Evolutionary conservation across 2,797 vertebrate genomes (phyloP).

Genomic region (Oreonectes daqikongensis): DNA sequence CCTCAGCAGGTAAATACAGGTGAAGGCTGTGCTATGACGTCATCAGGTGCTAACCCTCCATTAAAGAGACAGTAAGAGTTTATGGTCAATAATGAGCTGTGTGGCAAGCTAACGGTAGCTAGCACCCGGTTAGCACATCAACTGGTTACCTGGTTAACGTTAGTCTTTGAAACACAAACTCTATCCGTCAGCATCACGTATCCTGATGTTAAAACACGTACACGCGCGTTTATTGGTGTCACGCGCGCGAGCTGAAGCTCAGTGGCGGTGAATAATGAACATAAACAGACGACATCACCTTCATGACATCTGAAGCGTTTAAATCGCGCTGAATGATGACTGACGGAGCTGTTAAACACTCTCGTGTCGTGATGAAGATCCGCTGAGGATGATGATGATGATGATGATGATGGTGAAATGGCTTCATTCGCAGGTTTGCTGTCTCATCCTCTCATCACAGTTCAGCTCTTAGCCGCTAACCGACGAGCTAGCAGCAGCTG

Average conservation of each 20-base stretch:
- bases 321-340: not conserved
- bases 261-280: not conserved
- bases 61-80: not conserved
- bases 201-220: not conserved
- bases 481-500: not conserved
- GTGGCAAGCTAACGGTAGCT: not conserved
- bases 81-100: not conserved
- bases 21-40: conserved; percentile 12
- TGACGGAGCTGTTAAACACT: too few relatives aligned
- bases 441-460: conserved; percentile 72
- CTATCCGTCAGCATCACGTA: not conserved
- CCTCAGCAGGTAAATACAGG: not conserved
- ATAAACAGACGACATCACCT: not conserved
- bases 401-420: not conserved
- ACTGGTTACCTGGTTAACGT: not conserved
- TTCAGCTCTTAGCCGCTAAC: conserved; percentile 43
- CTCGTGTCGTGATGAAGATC: not conserved
- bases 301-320: not conserved
- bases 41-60: conserved; percentile 1
- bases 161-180: not conserved
- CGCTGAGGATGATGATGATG: conserved; percentile 3
- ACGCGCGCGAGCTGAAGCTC: not conserved
- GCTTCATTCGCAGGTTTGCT: conserved; percentile 67
- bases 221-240: not conserved
- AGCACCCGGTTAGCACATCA: not conserved